These are phyloP conservation scores for Tinea pellionella DNA, from an alignment of 2,888 invertebrate species.

Conservation along the genomic window DNA sequence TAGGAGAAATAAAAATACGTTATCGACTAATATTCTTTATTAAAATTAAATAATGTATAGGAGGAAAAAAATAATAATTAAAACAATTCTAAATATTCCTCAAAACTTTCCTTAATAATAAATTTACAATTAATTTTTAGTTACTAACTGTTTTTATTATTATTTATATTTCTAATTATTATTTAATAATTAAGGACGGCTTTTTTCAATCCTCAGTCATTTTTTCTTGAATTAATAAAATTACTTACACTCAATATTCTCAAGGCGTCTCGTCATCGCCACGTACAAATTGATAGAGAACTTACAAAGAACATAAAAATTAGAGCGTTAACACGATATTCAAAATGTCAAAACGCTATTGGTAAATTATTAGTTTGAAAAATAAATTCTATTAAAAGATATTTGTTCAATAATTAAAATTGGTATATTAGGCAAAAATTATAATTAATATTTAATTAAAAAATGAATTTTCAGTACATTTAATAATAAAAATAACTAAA, in stretches of 20 bases:
- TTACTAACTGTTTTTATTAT: not conserved
- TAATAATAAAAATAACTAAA: slow-evolving; percentile 17
- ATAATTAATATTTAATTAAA: no score
- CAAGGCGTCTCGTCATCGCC: no score
- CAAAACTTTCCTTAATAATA: not conserved
- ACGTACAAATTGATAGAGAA: no score
- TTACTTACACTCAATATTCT: no score
- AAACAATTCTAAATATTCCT: not conserved
- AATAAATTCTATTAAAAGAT: no score
- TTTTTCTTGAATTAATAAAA: not conserved
- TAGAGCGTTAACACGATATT: no score
- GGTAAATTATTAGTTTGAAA: no score
- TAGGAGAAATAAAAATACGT: not conserved
- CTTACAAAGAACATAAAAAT: no score
- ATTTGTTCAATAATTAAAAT: not conserved
- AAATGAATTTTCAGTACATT: slow-evolving; percentile 28
- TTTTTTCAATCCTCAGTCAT: not conserved
- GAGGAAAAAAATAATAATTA: not conserved
- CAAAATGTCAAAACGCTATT: no score
- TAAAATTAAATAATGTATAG: not conserved
- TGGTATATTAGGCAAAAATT: slow-evolving; percentile 17
- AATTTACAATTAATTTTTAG: slow-evolving; percentile 1
- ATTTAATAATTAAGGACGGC: not conserved
- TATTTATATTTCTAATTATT: not conserved
- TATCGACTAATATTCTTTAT: not conserved